These are phyloP conservation scores for Penaeus indicus DNA, from an alignment of 1,140 invertebrate genomes.

Conservation along the genomic window DNA sequence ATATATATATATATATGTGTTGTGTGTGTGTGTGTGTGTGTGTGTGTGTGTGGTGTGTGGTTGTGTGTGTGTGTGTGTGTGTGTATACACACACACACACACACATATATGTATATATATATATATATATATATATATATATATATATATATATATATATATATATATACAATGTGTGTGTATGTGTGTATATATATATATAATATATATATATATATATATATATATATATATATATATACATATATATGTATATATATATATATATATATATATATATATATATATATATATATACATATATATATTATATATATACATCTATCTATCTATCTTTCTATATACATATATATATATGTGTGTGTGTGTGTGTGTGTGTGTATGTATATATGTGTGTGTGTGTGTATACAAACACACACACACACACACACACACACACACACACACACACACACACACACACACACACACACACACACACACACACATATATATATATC, in stretches of 20 bases:
- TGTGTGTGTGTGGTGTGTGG: too few relatives aligned
- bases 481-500: too few relatives aligned
- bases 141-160: slow-evolving; percentile 14
- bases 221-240: slow-evolving; percentile 14
- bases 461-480: too few relatives aligned
- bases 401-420: too few relatives aligned
- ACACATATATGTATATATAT: too few relatives aligned
- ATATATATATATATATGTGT: not conserved
- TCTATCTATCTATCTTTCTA: too few relatives aligned
- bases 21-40: slow-evolving; percentile 10
- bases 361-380: not conserved
- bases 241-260: slow-evolving; percentile 13
- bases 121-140: slow-evolving; percentile 14
- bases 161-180: slow-evolving; percentile 4
- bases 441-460: too few relatives aligned
- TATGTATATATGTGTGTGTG: not conserved
- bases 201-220: too few relatives aligned
- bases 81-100: too few relatives aligned
- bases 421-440: too few relatives aligned
- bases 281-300: slow-evolving; percentile 4
- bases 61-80: slow-evolving; percentile 10
- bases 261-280: slow-evolving; percentile 5
- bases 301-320: not conserved
- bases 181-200: slow-evolving; percentile 11
- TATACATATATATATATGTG: too few relatives aligned